Conservation (phyloP, 2,113 vertebrate genomes). For the Gymnorhina tibicen region DNA sequence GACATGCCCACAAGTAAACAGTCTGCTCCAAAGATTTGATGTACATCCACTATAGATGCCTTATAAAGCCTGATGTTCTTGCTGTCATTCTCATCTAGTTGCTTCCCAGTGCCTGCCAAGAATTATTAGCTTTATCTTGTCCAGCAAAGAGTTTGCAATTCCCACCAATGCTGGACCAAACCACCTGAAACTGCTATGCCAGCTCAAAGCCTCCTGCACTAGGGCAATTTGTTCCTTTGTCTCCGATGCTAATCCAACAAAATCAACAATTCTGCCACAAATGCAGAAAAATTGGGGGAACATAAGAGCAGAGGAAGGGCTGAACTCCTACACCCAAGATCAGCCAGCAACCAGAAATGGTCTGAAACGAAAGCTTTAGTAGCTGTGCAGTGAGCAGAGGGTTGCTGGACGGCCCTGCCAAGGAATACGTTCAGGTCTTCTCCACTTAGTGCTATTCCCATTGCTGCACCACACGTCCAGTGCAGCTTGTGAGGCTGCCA, state of each 20-base stretch:
- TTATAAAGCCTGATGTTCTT: neutral
- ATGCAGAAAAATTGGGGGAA: neutral
- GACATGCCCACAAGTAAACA: neutral
- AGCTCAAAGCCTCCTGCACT: neutral
- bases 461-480: neutral
- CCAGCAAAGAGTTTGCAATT: neutral
- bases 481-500: neutral
- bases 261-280: neutral
- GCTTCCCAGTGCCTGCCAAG: neutral
- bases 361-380: neutral
- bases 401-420: neutral
- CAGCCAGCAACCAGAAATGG: neutral
- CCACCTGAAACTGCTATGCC: neutral
- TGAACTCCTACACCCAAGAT: neutral
- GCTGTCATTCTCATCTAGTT: neutral
- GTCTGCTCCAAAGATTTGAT: neutral
- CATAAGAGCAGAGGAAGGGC: neutral
- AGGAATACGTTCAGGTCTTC: neutral
- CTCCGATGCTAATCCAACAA: neutral
- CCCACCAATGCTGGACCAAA: neutral
- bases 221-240: neutral
- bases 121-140: slow-evolving; percentile 1
- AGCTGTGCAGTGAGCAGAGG: neutral
- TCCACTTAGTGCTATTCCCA: neutral
- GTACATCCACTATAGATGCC: neutral